Base-by-base conservation (phyloP, 2,888 invertebrate species). In the Stenurella melanura region DNA sequence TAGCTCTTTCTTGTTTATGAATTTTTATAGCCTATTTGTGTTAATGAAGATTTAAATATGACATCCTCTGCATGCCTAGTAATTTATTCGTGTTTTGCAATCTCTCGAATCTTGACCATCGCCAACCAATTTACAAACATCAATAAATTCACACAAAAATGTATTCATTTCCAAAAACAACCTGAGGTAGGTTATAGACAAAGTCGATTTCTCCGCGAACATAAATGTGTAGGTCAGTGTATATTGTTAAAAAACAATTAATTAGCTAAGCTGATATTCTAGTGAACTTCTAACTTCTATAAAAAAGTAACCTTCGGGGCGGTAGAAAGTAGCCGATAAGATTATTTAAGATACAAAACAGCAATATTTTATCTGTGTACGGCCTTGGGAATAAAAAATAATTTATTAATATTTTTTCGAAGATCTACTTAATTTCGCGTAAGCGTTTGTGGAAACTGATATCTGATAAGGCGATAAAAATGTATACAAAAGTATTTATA, bases 381-480 rank as follows among this genome's bases (percentile, higher is more conserved):
- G 26, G 26, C 70, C 70, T 70, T 70, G 60, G 18, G n/a, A 11
- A 60, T 21, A 42, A 69, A 19, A 21, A 21, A 42, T 34, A 34
- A 58, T 69, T 69, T 69, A 69, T 69, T 69, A 30, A 38, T 30
- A n/a, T 38, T 64, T 64, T 61, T 64, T 64, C 15, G 42, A 42
- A 19, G 15, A 42, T 64, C 38, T 19, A 42, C 42, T 19, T 30
- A n/a, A 30, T 34, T 38, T 70, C 18, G 18, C 69, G 69, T 34
- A 15, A 56, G 17, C 10, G 34, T 21, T 68, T 70, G 50, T 42
- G 58, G 57, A 11, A 17, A 70, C 19, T 60, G 70, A 70, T 70
- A 58, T 70, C 60, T 70, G 70, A 60, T 60, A 70, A 34, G 19
- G 34, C 56, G 70, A 70, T 70, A 70, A 70, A 38, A 58, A 58